phyloP scores from a whole-genome alignment of 2,888 invertebrate genomes.

The Polyommatus iphigenia region DNA sequence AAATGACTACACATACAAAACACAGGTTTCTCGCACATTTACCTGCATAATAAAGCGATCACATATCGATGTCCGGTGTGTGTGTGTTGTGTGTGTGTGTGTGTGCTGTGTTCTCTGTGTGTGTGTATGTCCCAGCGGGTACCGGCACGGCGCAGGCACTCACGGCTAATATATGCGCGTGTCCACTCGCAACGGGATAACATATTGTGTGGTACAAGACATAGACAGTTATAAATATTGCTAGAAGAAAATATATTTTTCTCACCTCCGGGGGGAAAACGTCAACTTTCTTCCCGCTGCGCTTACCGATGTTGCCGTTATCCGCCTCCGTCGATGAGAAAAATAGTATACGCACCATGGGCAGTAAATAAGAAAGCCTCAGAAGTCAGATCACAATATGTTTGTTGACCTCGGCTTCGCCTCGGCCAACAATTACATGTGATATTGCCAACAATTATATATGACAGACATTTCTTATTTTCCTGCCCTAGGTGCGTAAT shows the following conservation, averaged over 20 bases:
- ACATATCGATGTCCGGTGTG: not conserved
- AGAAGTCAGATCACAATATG: no score
- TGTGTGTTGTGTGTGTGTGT: not conserved
- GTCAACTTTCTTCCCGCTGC: no score
- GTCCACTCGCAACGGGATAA: conserved; percentile 23
- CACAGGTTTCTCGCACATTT: conserved; percentile 7
- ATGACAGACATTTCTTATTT: no score
- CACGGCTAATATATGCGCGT: conserved; percentile 24
- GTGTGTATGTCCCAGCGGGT: conserved; percentile 4
- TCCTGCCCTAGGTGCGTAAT: no score
- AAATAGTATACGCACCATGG: no score
- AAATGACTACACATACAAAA: not conserved
- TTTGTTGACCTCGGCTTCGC: no score
- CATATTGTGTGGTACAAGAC: not conserved
- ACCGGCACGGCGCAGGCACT: conserved; percentile 1
- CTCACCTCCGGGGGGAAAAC: no score
- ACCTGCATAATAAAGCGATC: conserved; percentile 20
- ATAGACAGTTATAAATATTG: not conserved
- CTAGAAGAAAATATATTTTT: not conserved
- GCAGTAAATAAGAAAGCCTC: no score
- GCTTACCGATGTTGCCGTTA: no score
- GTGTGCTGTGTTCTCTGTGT: not conserved
- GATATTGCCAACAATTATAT: no score
- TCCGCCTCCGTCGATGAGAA: no score
- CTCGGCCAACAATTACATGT: no score